Evolutionary conservation across 2,797 vertebrate genomes (phyloP).

Genomic region (Spea hammondii): DNA sequence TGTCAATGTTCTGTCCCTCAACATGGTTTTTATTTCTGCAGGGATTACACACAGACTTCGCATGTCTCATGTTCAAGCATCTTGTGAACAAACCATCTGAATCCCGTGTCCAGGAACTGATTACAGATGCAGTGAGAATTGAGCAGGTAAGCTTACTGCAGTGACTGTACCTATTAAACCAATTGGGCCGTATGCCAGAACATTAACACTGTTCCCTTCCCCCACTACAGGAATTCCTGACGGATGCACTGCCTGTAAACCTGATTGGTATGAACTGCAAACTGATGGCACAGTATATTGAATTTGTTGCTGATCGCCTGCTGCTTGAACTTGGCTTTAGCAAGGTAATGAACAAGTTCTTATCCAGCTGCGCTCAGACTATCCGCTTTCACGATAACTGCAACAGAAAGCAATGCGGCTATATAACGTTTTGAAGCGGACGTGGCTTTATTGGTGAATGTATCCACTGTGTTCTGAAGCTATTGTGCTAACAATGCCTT

Average conservation of each 20-base stretch:
- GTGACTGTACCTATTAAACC: too few relatives aligned
- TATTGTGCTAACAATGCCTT: background rate
- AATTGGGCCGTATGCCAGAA: too few relatives aligned
- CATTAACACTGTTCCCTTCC: background rate
- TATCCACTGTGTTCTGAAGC: too few relatives aligned
- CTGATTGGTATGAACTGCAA: conserved; percentile 95
- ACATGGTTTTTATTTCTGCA: conserved; percentile 53
- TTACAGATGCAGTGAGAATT: conserved; percentile 82
- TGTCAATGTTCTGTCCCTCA: background rate
- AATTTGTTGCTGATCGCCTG: conserved; percentile 92
- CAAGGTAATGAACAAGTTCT: conserved; percentile 72
- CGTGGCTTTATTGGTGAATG: background rate
- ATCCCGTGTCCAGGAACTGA: conserved; percentile 75
- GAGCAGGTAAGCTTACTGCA: conserved; percentile 77
- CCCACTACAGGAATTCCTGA: conserved; percentile 85
- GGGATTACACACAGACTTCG: conserved; percentile 95
- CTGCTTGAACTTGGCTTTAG: conserved; percentile 88
- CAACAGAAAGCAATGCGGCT: too few relatives aligned
- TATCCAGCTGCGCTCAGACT: background rate
- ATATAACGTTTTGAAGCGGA: background rate
- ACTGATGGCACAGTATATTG: conserved; percentile 92
- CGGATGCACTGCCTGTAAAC: conserved; percentile 86
- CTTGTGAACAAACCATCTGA: conserved; percentile 81
- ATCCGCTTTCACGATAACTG: background rate
- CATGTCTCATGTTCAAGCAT: conserved; percentile 96